Evolutionary conservation across 2,113 vertebrate genomes (phyloP), one percentile per base, ranked within the genome.

Genomic region (Lepus europaeus): DNA sequence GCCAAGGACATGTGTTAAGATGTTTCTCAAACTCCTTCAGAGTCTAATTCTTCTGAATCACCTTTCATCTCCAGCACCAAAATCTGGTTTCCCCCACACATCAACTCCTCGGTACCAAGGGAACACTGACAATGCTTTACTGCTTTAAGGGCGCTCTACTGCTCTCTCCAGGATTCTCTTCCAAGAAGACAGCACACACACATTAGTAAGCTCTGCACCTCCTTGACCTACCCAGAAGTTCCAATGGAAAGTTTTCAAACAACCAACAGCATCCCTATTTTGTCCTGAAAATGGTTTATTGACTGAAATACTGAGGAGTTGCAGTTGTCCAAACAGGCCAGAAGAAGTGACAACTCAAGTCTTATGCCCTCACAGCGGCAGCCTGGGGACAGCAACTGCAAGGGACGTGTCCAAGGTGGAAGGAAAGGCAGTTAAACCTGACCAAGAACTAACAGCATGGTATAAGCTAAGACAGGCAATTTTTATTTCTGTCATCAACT

Each of bases 11-110:
- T 23, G n/a, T 68, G 2, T 69, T 72, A 89, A 87, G 12, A 33
- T 53, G 25, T 51, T 89, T 56, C 61, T 31, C 85, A 90, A 85
- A 68, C 10, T 64, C 88, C 83, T 73, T 85, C 85, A 39, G 29
- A 88, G 25, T 17, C 56, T 25, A 73, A 19, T 8, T 63, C 49
- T 20, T 84, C 68, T 56, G 23, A 56, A 31, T 76, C 56, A 45
- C 59, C 79, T 79, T 90, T 82, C 33, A 66, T 87, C 64, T 88
- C 36, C 27, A 20, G 64, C 53, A 90, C 29, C 17, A 16, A 39
- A 16, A 36, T 31, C n/a, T 74, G 51, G 14, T 73, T 70, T 66
- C 16, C 22, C 8, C n/a, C 53, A 68, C 11, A 23, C 2, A 16
- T n/a, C 2, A 51, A 49, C 77, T 61, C 56, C 33, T 74, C 39